Evolutionary conservation across 2,888 invertebrate genomes (phyloP), one percentile per base, ranked within the genome.

Genomic region (Nymphalis urticae): DNA sequence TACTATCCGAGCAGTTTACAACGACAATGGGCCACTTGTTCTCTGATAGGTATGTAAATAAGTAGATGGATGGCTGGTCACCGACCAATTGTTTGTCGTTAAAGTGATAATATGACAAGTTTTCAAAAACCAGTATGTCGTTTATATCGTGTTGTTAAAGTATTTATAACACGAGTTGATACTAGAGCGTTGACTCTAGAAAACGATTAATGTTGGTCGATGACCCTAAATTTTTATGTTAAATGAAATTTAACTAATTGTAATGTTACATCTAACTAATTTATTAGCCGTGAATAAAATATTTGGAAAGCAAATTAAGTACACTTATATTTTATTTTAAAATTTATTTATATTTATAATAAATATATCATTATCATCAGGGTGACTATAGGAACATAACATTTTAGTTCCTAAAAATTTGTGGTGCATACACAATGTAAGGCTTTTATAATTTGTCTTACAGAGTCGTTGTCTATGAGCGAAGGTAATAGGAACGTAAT

Each of bases 41-140:
- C 79, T 80, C 77, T 79, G 92, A 92, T 92, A 92, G 86, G 83
- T 82, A 92, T 92, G 92, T 89, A 90, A 92, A 92, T 92, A 86
- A 80, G 83, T 87, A 84, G 87, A 87, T 86, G 88, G 89, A 88
- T 91, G 89, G 76, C 78, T 89, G 91, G 90, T 88, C 91, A 89
- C 89, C 89, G 83, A 88, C 83, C 82, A 85, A 81, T 84, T 81
- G 79, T 79, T 79, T 76, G 76, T 75, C 72, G 75, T 75, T 75
- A 74, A 77, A 63, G 69, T 66, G 82, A 86, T 86, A 87, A 85
- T 73, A 69, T 53, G 70, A 78, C 79, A 75, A 75, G 78, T 81
- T 80, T 73, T 72, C 64, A 62, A 69, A 68, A 77, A 77, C 76
- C 69, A 71, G 72, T 74, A 67, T 56, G 65, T 48, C 27, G 64